These are phyloP conservation scores for Stenotaenia linearis DNA, from an alignment of 2,888 invertebrate genomes.

Conservation along the genomic window DNA sequence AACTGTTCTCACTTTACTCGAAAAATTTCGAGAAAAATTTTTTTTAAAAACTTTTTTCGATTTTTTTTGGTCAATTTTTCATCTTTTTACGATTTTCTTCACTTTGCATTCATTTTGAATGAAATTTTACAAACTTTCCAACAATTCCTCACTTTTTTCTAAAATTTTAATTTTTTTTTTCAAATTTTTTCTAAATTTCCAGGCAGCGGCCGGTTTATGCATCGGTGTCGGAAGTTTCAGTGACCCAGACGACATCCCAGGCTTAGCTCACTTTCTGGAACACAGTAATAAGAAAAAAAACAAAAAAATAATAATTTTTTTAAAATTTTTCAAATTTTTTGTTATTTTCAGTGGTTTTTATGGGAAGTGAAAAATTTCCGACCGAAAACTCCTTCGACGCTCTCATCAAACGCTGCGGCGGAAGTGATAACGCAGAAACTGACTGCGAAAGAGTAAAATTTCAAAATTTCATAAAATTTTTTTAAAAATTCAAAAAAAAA, in stretches of 20 bases:
- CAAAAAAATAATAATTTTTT: neutral
- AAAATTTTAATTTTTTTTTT: neutral
- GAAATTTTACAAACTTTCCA: no score
- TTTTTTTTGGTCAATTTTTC: no score
- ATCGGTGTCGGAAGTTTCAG: conserved; percentile 36
- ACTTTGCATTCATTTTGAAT: no score
- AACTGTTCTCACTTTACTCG: no score
- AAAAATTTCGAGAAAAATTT: no score
- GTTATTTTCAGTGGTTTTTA: conserved; percentile 66
- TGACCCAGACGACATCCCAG: conserved; percentile 35
- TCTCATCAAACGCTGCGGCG: conserved; percentile 64
- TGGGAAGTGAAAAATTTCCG: conserved; percentile 54
- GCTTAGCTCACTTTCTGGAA: conserved; percentile 35
- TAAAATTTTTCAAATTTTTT: neutral
- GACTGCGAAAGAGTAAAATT: conserved; percentile 61
- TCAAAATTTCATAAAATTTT: neutral
- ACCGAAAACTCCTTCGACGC: conserved; percentile 68
- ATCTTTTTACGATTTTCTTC: no score
- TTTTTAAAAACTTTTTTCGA: no score
- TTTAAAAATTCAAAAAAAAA: neutral
- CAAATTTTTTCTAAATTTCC: neutral
- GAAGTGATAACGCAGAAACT: conserved; percentile 79
- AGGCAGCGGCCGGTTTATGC: conserved; percentile 36
- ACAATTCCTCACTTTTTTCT: no score
- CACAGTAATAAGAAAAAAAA: conserved; percentile 30